Base-by-base conservation (phyloP, 2,113 vertebrate species). In the Strix aluco region DNA sequence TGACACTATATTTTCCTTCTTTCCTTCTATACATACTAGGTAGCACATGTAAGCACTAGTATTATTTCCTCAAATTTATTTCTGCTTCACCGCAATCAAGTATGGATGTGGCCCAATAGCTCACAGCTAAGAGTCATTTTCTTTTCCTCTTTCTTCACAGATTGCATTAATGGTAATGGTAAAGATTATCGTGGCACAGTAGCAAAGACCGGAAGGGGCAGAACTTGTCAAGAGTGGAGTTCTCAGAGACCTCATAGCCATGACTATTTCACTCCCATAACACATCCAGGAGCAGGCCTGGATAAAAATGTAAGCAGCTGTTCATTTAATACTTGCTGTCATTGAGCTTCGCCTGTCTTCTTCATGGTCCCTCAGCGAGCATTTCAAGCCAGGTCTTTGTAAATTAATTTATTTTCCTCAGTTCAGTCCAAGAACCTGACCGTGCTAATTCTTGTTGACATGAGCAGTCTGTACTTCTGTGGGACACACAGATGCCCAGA, bases 151-250 rank as follows among this genome's bases (percentile, higher is more conserved):
- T 67, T 86, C 38, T 93, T 75, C 74, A 32, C 93, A 99, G 99
- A 99, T 3, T 99, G 99, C 90, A 98, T 99, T 70, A 0, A 89
- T 7, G 98, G 96, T 26, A 98, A 81, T 4, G 99, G 99, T 15
- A 94, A 32, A 20, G 90, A 92, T 2, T 99, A 99, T 83, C 98
- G 98, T 34, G 99, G 99, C 57, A 97, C 98, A 11, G 98, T 92
- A 57, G 98, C 99, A 20, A 98, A 97, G 89, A 99, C 99, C 3
- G 42, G 40, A 3, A 42, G 61, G 1, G 99, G 99, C 2, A 98
- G 98, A 34, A 98, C 98, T 8, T 99, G 99, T 94, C 99, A 99
- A 97, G 98, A 83, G 3, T 99, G 99, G 99, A 97, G 90, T 8
- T 96, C 98, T 32, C 99, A 99, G 92, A 98, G 8, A 19, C 99